Evolutionary conservation across 2,113 vertebrate species (phyloP).

Genomic region (Panthera uncia): DNA sequence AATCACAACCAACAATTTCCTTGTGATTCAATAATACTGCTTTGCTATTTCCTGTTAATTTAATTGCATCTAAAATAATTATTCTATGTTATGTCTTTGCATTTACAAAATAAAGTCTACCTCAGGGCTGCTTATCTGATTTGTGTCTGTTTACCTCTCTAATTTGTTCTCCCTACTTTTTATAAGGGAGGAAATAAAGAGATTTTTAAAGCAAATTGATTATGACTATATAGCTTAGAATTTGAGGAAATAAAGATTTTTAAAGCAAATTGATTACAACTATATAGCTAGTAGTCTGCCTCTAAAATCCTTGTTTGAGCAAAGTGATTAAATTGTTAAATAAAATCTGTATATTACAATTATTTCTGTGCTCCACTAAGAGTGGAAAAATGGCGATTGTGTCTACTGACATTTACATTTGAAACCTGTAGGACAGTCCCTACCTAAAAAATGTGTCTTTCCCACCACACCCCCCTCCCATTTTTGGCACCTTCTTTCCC

Average conservation of each 20-base stretch:
- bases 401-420: neutral
- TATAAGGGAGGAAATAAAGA: neutral
- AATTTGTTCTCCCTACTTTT: neutral
- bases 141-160: neutral
- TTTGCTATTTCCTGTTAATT: slow-evolving; percentile 35
- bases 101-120: slow-evolving; percentile 5
- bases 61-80: slow-evolving; percentile 41
- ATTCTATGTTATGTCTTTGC: neutral
- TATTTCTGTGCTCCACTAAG: neutral
- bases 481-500: neutral
- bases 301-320: neutral
- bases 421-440: neutral
- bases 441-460: neutral
- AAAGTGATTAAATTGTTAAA: neutral
- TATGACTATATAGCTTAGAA: neutral
- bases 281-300: neutral
- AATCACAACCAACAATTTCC: slow-evolving; percentile 8
- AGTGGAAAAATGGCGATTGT: neutral
- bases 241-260: neutral
- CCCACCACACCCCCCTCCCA: neutral
- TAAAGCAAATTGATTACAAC: neutral
- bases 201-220: neutral
- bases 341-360: neutral
- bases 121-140: neutral
- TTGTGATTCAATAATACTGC: slow-evolving; percentile 33